A percentile compares a stretch with the other conserved stretches of the same genome.
These are phyloP conservation scores for Arctocebus calabarensis DNA, from an alignment of 2,797 vertebrate species.

Conservation along the genomic window DNA sequence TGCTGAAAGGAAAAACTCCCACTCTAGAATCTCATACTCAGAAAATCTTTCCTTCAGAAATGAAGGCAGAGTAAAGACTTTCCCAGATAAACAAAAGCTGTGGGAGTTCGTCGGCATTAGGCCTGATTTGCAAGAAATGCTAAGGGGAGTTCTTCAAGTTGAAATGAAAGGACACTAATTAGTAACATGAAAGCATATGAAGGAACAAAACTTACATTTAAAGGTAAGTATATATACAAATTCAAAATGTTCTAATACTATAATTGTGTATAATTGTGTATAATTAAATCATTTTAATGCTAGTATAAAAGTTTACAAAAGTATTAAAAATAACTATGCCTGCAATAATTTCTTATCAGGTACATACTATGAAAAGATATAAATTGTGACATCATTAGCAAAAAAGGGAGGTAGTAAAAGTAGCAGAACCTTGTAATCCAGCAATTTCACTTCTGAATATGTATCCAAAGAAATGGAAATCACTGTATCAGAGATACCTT, in stretches of 20 bases:
- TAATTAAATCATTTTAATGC: background rate
- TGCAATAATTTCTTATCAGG: background rate
- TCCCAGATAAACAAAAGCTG: too few species aligned
- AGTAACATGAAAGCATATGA: background rate
- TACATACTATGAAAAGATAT: background rate
- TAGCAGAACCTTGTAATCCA: background rate
- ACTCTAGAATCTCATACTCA: too few species aligned
- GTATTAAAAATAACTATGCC: background rate
- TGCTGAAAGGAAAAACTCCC: too few species aligned
- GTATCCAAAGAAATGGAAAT: background rate
- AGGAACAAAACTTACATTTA: background rate
- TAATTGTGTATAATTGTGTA: too few species aligned
- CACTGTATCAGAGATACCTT: background rate
- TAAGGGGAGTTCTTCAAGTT: background rate
- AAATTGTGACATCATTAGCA: background rate
- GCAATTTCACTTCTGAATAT: background rate
- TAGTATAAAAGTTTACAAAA: background rate
- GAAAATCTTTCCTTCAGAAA: too few species aligned
- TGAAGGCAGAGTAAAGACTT: too few species aligned
- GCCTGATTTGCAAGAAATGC: too few species aligned
- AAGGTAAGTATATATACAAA: background rate
- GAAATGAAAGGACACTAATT: background rate
- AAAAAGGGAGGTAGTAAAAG: background rate
- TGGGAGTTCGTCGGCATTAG: too few species aligned
- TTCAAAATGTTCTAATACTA: background rate